Percentiles rank a stretch among this genome's conserved stretches.
Evolutionary conservation across 2,888 invertebrate species (phyloP).

Genomic region (Mythimna loreyi): DNA sequence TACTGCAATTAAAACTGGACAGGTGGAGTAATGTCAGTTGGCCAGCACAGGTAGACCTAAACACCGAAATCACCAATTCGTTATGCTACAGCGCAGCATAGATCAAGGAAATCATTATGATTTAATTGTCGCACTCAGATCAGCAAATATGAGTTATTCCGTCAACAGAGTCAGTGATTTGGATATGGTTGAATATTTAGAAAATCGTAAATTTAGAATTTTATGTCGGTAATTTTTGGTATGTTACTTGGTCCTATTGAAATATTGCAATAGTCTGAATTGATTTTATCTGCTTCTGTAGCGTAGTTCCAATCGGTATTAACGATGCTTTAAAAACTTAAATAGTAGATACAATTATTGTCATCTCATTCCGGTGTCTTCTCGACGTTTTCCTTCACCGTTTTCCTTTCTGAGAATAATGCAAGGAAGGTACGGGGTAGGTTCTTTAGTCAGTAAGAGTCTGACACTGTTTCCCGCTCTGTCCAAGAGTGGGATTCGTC

Average conservation of each 20-base stretch:
- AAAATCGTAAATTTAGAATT: not conserved
- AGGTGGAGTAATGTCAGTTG: slow-evolving; percentile 22
- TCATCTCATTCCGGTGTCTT: not conserved
- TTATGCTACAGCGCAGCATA: slow-evolving; percentile 3
- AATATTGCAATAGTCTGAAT: not conserved
- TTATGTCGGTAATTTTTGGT: not conserved
- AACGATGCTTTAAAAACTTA: not conserved
- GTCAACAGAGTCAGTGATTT: not conserved
- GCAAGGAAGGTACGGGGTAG: too few relatives aligned
- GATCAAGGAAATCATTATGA: slow-evolving; percentile 1
- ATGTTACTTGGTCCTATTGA: not conserved
- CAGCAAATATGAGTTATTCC: slow-evolving; percentile 14
- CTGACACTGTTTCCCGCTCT: too few relatives aligned
- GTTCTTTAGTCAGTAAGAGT: too few relatives aligned
- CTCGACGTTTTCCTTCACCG: too few relatives aligned
- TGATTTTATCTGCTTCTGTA: not conserved
- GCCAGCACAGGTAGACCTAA: not conserved
- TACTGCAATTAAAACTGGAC: slow-evolving; percentile 15
- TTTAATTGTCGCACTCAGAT: slow-evolving; percentile 18
- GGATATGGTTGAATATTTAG: not conserved
- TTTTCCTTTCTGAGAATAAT: too few relatives aligned
- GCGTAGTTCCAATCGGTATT: not conserved
- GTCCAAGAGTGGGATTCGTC: too few relatives aligned
- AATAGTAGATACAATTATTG: too few relatives aligned
- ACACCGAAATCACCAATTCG: slow-evolving; percentile 30